A percentile compares a stretch with the other conserved stretches of the same genome.
These are phyloP conservation scores for Meloidogyne exigua DNA, from an alignment of 1,140 invertebrate species.

Conservation along the genomic window DNA sequence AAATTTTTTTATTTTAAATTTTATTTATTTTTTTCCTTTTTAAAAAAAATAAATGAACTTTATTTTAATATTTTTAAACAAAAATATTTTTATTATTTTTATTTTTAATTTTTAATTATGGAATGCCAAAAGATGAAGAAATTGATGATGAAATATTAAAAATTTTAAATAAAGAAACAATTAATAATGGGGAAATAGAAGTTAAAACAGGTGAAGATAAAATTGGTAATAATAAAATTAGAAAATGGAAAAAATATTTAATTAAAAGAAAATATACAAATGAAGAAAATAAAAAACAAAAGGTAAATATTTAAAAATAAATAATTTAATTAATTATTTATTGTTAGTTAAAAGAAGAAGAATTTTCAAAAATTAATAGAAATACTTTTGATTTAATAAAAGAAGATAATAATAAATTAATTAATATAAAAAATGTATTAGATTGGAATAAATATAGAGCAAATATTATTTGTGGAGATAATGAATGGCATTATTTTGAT, in stretches of 20 bases:
- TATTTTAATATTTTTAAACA: background rate
- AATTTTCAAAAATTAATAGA: too few species aligned
- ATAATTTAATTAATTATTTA: too few species aligned
- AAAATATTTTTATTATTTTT: background rate
- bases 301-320: background rate
- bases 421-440: background rate
- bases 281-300: background rate
- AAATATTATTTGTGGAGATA: background rate
- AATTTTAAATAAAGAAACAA: slow-evolving; percentile 4
- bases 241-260: slow-evolving; percentile 5
- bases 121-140: background rate
- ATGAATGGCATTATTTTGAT: slow-evolving; percentile 5
- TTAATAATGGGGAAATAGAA: slow-evolving; percentile 11
- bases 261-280: background rate
- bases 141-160: background rate
- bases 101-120: background rate
- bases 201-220: background rate
- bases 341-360: too few species aligned
- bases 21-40: background rate
- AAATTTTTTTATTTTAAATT: background rate
- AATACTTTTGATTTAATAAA: too few species aligned
- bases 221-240: background rate
- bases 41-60: background rate
- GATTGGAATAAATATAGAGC: slow-evolving; percentile 4
- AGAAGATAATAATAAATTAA: background rate